Evolutionary conservation across 2,888 invertebrate species (phyloP), one percentile per base, ranked within the genome.

Genomic region (Nezara viridula): DNA sequence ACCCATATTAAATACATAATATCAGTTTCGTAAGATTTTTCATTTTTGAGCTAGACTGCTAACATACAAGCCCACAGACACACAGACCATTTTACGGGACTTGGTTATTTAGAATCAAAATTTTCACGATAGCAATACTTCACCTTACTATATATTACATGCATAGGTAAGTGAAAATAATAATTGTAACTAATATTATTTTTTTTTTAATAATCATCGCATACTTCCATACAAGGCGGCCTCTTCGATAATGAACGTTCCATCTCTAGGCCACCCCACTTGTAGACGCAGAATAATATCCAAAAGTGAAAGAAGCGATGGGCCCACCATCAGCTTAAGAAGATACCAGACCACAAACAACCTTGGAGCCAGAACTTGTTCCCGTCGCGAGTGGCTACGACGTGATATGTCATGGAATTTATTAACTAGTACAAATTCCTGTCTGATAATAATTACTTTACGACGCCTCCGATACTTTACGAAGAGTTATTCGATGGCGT

Each of bases 371-470:
- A n/a, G 6, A 40, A 55, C 10, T 81, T 40, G n/a, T 60, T 40
- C 86, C 86, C 86, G 27, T 60, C 49, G 86, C 21, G 60, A 86
- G 37, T 9, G 44, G 55, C 60, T 12, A 24, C 40, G 40, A 86
- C 86, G 86, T 86, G 86, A 86, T 86, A 86, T 86, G 86, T 86
- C 86, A 60, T 40, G 86, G 86, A 86, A 86, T 86, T 50, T 86
- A 86, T 86, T 86, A 86, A 86, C 86, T 86, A 86, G 86, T 86
- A 55, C 60, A 40, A 86, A 86, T 86, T 86, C 86, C n/a, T 24
- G 14, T 14, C 86, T 44, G 12, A 21, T 44, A 4, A 12, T 81
- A 81, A 44, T 81, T 24, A 81, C 81, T 44, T 81, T 81, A n/a
- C n/a, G 24, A 40, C 77, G 37, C 37, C 77, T 77, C 27, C 60